Percentiles rank a stretch among this genome's conserved stretches.
Conservation (phyloP, 1,140 invertebrate genomes). For the Colletes gigas region DNA sequence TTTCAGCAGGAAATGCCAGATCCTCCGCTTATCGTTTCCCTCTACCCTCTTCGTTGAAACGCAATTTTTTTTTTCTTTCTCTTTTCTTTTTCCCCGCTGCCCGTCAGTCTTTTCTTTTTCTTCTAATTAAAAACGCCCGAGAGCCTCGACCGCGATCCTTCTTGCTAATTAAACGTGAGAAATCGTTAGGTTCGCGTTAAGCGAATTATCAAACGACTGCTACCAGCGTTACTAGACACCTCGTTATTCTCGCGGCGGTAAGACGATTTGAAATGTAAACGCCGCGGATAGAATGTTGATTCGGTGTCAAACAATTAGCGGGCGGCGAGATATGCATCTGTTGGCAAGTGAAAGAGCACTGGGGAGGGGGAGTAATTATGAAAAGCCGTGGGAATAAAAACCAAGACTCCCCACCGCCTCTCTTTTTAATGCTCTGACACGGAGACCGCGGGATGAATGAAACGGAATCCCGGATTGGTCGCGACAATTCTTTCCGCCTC, state of each 20-base stretch:
- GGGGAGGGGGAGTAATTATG: constrained; percentile 3
- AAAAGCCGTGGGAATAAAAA: constrained; percentile 29
- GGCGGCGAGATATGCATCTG: constrained; percentile 23
- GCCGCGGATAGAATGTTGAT: constrained; percentile 17
- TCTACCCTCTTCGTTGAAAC: neutral
- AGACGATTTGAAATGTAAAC: constrained; percentile 45
- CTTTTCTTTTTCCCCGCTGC: too few relatives aligned
- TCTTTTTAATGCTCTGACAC: constrained; percentile 6
- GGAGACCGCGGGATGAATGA: neutral
- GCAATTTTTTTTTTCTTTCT: neutral
- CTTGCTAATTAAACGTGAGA: constrained; percentile 34
- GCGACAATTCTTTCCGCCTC: too few relatives aligned
- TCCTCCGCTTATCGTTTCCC: constrained; percentile 28
- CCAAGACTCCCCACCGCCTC: neutral
- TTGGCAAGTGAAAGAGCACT: too few relatives aligned
- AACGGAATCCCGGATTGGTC: neutral
- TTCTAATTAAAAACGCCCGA: neutral
- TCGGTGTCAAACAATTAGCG: constrained; percentile 47
- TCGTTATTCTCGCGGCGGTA: constrained; percentile 23
- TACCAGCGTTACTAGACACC: constrained; percentile 11
- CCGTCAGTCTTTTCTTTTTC: neutral
- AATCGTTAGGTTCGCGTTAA: constrained; percentile 20
- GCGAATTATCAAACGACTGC: constrained; percentile 15
- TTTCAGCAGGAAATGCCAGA: constrained; percentile 26
- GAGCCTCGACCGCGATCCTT: neutral